A percentile compares a stretch with the other conserved stretches of the same genome.
Conservation (phyloP, 2,888 invertebrate genomes). For the Calameuta filiformis region DNA sequence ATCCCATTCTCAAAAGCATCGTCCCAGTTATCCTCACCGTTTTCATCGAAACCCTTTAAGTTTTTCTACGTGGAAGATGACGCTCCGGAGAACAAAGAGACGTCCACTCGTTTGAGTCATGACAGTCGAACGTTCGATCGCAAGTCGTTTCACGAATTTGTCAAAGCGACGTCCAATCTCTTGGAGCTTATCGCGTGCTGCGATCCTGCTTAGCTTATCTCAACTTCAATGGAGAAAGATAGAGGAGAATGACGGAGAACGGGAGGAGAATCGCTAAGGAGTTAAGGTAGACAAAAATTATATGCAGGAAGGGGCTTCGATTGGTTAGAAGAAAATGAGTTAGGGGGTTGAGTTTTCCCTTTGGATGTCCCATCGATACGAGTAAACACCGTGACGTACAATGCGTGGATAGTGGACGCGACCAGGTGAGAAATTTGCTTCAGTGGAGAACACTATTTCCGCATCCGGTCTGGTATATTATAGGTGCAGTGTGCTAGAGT, state of each 20-base stretch:
- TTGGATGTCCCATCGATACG: not conserved
- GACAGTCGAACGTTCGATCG: not conserved
- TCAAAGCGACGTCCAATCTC: not conserved
- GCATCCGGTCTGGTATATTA: not conserved
- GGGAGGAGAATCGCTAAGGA: not conserved
- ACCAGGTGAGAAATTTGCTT: not conserved
- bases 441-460: not conserved
- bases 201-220: not conserved
- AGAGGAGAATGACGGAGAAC: not conserved
- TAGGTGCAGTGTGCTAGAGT: constrained; percentile 8
- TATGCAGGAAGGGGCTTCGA: not conserved
- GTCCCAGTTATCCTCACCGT: not conserved
- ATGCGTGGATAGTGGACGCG: not conserved
- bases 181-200: not conserved
- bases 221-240: not conserved
- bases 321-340: not conserved
- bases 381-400: not conserved
- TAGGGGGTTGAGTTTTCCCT: not conserved
- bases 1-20: not conserved
- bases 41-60: not conserved
- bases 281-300: not conserved
- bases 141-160: not conserved
- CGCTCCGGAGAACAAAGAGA: not conserved
- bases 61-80: not conserved
- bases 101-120: not conserved